Evolutionary conservation across 1,140 invertebrate species (phyloP).

Genomic region (Pectinophora gossypiella): DNA sequence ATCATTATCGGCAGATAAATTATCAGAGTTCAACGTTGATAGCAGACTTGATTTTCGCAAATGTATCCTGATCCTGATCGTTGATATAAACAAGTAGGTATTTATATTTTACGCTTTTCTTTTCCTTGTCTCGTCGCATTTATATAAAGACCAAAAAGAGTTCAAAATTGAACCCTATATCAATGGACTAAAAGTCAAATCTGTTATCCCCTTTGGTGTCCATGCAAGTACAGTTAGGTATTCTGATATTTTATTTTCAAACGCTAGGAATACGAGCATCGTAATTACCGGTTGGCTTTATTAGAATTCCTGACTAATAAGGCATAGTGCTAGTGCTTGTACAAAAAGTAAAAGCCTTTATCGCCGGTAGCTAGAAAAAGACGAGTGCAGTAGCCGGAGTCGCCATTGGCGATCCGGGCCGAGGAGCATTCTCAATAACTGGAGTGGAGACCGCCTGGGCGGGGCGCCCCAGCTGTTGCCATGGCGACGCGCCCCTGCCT

Average conservation of each 20-base stretch:
- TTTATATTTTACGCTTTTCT: too few species aligned
- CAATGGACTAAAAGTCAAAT: too few species aligned
- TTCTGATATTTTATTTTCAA: too few species aligned
- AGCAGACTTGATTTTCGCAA: not conserved
- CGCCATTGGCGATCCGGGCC: constrained; percentile 33
- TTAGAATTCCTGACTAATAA: not conserved
- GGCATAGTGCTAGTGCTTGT: not conserved
- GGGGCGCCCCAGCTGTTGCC: constrained; percentile 53
- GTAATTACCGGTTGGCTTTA: not conserved
- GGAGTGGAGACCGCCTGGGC: constrained; percentile 36
- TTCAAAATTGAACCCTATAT: too few species aligned
- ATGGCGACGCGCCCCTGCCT: constrained; percentile 44
- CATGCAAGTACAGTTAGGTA: too few species aligned
- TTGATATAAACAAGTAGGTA: too few species aligned
- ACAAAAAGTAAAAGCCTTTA: not conserved
- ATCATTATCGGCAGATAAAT: not conserved
- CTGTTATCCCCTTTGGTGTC: too few species aligned
- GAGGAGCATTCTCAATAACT: constrained; percentile 43
- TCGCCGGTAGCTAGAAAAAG: not conserved
- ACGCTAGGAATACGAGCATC: too few species aligned
- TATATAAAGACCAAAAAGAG: too few species aligned
- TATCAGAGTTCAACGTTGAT: not conserved
- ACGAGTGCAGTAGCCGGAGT: constrained; percentile 15
- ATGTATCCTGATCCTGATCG: too few species aligned
- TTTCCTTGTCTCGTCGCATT: too few species aligned